phyloP scores from a whole-genome alignment of 2,888 invertebrate genomes.

The Tenthredo scrophulariae region DNA sequence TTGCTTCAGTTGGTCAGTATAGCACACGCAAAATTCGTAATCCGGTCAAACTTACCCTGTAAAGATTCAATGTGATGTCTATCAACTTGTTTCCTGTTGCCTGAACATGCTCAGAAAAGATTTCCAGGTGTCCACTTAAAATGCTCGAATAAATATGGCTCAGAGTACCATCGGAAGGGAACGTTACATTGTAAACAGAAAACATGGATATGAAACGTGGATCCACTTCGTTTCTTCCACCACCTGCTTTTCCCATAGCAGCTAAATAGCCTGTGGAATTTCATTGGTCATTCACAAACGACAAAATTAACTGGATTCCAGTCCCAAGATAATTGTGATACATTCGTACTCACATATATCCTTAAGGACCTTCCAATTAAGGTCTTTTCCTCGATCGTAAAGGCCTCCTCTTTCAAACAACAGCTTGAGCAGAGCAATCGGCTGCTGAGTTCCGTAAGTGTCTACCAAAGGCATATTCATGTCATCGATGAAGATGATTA shows the following conservation, averaged over 20 bases:
- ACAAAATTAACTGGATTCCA: not conserved
- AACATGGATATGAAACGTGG: slow-evolving; percentile 95
- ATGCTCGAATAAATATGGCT: slow-evolving; percentile 92
- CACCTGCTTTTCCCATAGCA: slow-evolving; percentile 93
- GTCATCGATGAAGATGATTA: slow-evolving; percentile 95
- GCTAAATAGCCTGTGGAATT: slow-evolving; percentile 83
- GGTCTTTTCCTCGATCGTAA: slow-evolving; percentile 93
- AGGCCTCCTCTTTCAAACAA: slow-evolving; percentile 94
- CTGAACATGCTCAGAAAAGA: slow-evolving; percentile 85
- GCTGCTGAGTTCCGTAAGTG: slow-evolving; percentile 95
- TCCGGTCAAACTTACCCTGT: slow-evolving; percentile 81
- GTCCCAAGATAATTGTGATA: not conserved
- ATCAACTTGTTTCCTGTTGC: slow-evolving; percentile 85
- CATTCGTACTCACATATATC: slow-evolving; percentile 82
- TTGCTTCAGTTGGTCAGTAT: slow-evolving; percentile 8
- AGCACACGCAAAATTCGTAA: not conserved
- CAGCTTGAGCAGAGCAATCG: slow-evolving; percentile 94
- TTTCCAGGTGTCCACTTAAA: slow-evolving; percentile 86
- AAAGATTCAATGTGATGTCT: slow-evolving; percentile 89
- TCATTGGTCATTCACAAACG: not conserved
- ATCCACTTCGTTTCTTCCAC: slow-evolving; percentile 94
- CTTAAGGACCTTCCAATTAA: slow-evolving; percentile 93
- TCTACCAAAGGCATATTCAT: slow-evolving; percentile 96
- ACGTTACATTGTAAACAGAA: slow-evolving; percentile 91
- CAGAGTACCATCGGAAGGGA: slow-evolving; percentile 89